Evolutionary conservation across 2,888 invertebrate species (phyloP).

Genomic region (Poecilobothrus nobilitatus): DNA sequence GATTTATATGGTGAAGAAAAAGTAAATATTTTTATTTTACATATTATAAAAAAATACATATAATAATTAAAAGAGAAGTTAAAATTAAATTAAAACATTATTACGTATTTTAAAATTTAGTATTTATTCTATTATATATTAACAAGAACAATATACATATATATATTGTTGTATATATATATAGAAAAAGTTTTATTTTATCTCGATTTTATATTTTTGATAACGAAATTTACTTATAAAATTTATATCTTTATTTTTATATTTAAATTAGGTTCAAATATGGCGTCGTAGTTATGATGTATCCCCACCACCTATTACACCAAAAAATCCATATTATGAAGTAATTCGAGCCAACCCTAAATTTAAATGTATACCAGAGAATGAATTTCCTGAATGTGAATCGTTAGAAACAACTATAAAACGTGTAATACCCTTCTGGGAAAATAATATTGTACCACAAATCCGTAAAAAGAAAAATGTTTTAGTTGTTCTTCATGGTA

Average conservation of each 20-base stretch:
- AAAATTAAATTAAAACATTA: too few species aligned
- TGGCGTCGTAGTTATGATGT: conserved; percentile 80
- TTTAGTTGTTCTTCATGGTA: conserved; percentile 78
- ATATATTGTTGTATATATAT: too few species aligned
- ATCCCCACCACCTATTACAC: conserved; percentile 73
- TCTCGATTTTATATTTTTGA: too few species aligned
- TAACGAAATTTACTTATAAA: too few species aligned
- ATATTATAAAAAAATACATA: too few species aligned
- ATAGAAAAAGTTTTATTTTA: too few species aligned
- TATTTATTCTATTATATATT: too few species aligned
- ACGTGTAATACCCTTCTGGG: conserved; percentile 80
- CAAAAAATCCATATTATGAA: conserved; percentile 65
- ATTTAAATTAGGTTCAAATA: conserved; percentile 55
- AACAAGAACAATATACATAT: too few species aligned
- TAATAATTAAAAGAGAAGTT: too few species aligned
- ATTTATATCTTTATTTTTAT: too few species aligned
- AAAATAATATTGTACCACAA: conserved; percentile 59
- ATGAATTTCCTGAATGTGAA: conserved; percentile 73
- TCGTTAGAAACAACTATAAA: conserved; percentile 74
- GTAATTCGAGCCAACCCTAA: conserved; percentile 66
- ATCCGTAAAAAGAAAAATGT: conserved; percentile 68
- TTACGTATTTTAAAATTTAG: too few species aligned
- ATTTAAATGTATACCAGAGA: conserved; percentile 59
- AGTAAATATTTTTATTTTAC: conserved; percentile 40
- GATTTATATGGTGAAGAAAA: conserved; percentile 77